These are phyloP conservation scores for Tupaia tana DNA, from an alignment of 2,113 vertebrate genomes.

Conservation along the genomic window DNA sequence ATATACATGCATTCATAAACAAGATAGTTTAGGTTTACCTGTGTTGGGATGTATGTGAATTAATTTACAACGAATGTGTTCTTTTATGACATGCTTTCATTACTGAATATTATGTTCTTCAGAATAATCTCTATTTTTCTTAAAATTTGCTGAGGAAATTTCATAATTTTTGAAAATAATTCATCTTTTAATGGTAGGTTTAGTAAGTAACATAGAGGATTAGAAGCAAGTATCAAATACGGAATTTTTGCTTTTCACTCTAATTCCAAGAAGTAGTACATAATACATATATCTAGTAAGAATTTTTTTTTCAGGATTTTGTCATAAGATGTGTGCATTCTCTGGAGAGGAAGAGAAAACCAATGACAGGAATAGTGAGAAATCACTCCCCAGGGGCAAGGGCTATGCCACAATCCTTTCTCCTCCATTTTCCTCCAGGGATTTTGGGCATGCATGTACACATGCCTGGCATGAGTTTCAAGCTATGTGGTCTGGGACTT, in stretches of 20 bases:
- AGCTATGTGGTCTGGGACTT: too few species aligned
- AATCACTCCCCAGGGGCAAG: too few species aligned
- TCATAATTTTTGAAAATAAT: background rate
- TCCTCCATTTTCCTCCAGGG: too few species aligned
- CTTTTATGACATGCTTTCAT: slow-evolving; percentile 18
- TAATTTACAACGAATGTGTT: background rate
- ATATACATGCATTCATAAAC: background rate
- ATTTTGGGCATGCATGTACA: too few species aligned
- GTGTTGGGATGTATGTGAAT: slow-evolving; percentile 19
- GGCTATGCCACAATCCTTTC: too few species aligned
- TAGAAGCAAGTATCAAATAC: background rate
- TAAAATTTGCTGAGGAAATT: background rate
- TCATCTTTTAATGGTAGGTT: background rate
- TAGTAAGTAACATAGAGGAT: slow-evolving; percentile 9
- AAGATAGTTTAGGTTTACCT: background rate
- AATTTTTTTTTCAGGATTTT: background rate
- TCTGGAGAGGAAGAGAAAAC: too few species aligned
- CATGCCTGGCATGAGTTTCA: too few species aligned
- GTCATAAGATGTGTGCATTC: too few species aligned
- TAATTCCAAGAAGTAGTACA: background rate
- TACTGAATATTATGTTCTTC: background rate
- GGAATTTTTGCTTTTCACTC: slow-evolving; percentile 35
- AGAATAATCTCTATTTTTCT: background rate
- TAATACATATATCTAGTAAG: slow-evolving; percentile 31
- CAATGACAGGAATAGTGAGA: too few species aligned